Conservation (phyloP, 1,140 invertebrate species). For the Zaprionus gabonicus region DNA sequence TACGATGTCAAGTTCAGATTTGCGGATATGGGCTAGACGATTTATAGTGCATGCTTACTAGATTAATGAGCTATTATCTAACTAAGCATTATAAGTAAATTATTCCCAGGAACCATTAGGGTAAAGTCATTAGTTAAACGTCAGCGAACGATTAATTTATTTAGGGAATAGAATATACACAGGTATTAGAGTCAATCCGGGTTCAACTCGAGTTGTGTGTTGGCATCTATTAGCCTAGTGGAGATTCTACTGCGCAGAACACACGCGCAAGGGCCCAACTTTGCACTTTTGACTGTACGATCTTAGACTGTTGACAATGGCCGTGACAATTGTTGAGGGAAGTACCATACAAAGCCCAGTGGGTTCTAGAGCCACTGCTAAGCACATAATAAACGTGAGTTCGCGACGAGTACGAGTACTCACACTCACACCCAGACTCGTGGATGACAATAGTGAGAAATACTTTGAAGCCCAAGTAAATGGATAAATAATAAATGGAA, state of each 20-base stretch:
- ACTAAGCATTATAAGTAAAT: background rate
- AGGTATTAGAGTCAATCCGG: background rate
- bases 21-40: constrained; percentile 14
- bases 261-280: constrained; percentile 28
- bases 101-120: background rate
- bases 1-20: background rate
- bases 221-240: background rate
- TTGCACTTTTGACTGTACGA: constrained; percentile 52
- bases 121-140: background rate
- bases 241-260: constrained; percentile 3
- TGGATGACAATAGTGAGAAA: constrained; percentile 53
- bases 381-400: constrained; percentile 45
- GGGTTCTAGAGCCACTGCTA: constrained; percentile 46
- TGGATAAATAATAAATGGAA: constrained; percentile 32
- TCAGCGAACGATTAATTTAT: constrained; percentile 8
- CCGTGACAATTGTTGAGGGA: constrained; percentile 62
- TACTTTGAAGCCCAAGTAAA: constrained; percentile 31
- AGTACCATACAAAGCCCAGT: constrained; percentile 50
- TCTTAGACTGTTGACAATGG: constrained; percentile 74
- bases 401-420: constrained; percentile 20
- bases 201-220: background rate
- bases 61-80: background rate
- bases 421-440: constrained; percentile 19
- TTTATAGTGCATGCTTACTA: background rate
- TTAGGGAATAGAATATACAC: background rate